Evolutionary conservation across 2,113 vertebrate genomes (phyloP).

Genomic region (Amphiprion percula): DNA sequence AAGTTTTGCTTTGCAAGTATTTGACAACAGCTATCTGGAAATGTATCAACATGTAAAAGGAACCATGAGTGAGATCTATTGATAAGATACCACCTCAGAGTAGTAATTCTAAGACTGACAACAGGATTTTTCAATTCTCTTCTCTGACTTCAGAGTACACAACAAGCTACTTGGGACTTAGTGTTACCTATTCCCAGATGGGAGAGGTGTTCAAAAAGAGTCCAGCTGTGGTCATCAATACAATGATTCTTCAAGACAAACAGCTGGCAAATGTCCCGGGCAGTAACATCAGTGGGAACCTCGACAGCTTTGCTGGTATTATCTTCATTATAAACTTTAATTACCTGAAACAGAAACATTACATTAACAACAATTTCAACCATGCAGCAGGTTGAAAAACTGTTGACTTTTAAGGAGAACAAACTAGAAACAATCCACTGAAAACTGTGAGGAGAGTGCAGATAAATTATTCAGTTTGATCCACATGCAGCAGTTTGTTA

Average conservation of each 20-base stretch:
- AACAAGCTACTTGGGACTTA: background rate
- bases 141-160: background rate
- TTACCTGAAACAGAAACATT: slow-evolving; percentile 86
- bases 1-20: no score
- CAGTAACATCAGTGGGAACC: slow-evolving; percentile 93
- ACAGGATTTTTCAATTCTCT: background rate
- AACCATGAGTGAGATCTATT: background rate
- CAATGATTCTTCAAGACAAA: slow-evolving; percentile 95
- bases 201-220: slow-evolving; percentile 91
- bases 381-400: background rate
- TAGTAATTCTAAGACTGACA: background rate
- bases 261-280: slow-evolving; percentile 94
- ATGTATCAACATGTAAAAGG: background rate
- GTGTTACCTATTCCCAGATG: slow-evolving; percentile 89
- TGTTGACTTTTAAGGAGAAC: background rate
- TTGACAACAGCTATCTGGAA: background rate
- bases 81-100: background rate
- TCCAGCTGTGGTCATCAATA: slow-evolving; percentile 96
- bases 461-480: slow-evolving; percentile 30
- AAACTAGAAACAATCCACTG: no score
- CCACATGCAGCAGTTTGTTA: background rate
- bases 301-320: slow-evolving; percentile 94
- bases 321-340: slow-evolving; percentile 97
- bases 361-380: background rate
- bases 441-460: background rate